These are phyloP conservation scores for Salarias fasciatus DNA, from an alignment of 2,797 vertebrate species.

Conservation along the genomic window DNA sequence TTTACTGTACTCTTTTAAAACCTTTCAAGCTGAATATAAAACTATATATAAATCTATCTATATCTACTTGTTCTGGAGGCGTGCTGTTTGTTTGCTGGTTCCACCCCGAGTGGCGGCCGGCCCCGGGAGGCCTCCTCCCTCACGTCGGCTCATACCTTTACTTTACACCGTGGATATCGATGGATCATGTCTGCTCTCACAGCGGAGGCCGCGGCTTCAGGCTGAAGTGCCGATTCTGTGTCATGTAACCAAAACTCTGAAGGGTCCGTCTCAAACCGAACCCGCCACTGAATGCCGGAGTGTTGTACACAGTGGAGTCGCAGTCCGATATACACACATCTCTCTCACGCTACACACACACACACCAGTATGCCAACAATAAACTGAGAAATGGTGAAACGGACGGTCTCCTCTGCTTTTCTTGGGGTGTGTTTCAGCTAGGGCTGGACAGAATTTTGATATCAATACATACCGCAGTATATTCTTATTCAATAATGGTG, in stretches of 20 bases:
- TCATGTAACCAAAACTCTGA: constrained; percentile 79
- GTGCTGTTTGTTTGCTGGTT: constrained; percentile 80
- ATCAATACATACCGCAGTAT: too few relatives aligned
- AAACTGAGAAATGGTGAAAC: constrained; percentile 72
- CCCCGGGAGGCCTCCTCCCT: constrained; percentile 64
- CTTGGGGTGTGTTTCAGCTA: constrained; percentile 3
- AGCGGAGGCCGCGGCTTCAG: constrained; percentile 72
- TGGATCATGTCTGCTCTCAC: constrained; percentile 78
- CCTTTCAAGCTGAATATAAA: constrained; percentile 98
- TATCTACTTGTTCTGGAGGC: constrained; percentile 89
- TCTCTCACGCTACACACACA: constrained; percentile 65
- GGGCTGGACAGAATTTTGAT: too few relatives aligned
- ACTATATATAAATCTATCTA: constrained; percentile 87
- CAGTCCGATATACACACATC: constrained; percentile 59
- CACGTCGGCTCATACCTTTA: constrained; percentile 52
- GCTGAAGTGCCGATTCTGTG: constrained; percentile 79
- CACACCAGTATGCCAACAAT: constrained; percentile 79
- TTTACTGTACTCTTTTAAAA: constrained; percentile 99
- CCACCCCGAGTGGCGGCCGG: too few relatives aligned
- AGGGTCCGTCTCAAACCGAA: constrained; percentile 58
- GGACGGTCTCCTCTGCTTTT: constrained; percentile 49
- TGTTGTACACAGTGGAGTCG: constrained; percentile 65
- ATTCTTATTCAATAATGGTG: too few relatives aligned
- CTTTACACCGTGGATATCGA: constrained; percentile 68
- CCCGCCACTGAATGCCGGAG: constrained; percentile 61